Evolutionary conservation across 2,797 vertebrate genomes (phyloP), one percentile per base, ranked within the genome.

Genomic region (Sitta carolinensis): DNA sequence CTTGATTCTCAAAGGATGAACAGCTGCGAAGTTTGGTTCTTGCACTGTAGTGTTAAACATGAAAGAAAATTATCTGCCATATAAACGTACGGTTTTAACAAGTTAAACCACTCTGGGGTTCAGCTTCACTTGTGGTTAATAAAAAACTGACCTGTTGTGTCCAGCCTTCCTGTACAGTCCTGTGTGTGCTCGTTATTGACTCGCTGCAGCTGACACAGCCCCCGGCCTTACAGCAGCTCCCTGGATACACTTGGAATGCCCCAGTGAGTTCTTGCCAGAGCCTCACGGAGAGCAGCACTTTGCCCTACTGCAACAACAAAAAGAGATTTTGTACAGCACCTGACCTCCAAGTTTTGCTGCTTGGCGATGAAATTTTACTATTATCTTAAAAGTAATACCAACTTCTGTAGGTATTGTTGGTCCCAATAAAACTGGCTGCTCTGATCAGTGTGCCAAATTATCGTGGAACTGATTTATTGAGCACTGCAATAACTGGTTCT

Each of bases 71-170:
- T 78, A 94, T 88, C 95, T 97, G 87, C 96, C 95, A 72, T 96
- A 89, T 67, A 94, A 96, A 79, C 73, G 82, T 89, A 86, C 4
- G 67, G 84, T 97, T 97, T 97, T 96, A 90, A 90, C 86, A 91
- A 94, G 86, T 91, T 94, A 94, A 96, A 97, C 93, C 86, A 89
- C 91, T 97, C 96, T 94, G 96, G 94, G 96, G 90, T 96, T 97
- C 27, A 90, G 97, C 96, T 97, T 97, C 85, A 96, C 94, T 97
- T 96, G 95, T 96, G 96, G 92, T 97, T 97, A 98, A 98, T 98
- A 98, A 98, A 96, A 98, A 97, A 85, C 97, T 97, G 97, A 97
- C 96, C 95, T 97, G 96, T 96, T 88, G 86, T 94, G 95, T 97
- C 95, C 92, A 95, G 95, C 96, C 86, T 97, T 95, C 86, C 81